Evolutionary conservation across 2,113 vertebrate species (phyloP), one percentile per base, ranked within the genome.

Genomic region (Tragelaphus strepsiceros): DNA sequence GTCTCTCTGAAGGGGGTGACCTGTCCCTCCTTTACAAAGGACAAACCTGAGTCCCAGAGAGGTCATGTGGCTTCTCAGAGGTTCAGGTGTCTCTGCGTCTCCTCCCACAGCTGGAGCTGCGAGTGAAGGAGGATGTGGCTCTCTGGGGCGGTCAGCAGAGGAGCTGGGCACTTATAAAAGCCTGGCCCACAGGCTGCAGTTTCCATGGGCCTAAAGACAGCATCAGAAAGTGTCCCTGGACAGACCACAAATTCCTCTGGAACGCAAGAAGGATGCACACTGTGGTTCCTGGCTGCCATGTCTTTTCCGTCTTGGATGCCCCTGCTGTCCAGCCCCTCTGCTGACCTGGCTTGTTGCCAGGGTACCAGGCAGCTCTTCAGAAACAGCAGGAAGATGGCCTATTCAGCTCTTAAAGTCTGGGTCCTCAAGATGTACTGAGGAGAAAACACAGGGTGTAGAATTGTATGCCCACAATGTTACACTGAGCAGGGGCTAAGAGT

Each of bases 241-340:
- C 28, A 19, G 32, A 26, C 24, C 56, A 43, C 51, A 54, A 4
- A 54, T 7, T 7, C 62, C 89, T 49, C 22, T 62, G 30, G n/a
- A 74, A 39, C 0, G 1, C 49, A 19, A 49, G 46, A 19, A 39
- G 59, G 35, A n/a, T 3, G 3, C 5, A 3, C 14, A 2, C 5
- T 0, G n/a, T 7, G 21, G 71, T 39, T 56, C 30, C 49, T 2
- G 32, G 35, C 61, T 16, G 28, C 43, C 5, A 0, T 24, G 24
- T 53, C 32, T 54, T 56, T 62, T 35, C 74, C 61, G 0, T 14
- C 22, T 1, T 11, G 35, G 11, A 90, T 28, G 12, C 10, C 53
- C 80, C 35, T 53, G 80, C 54, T 19, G 32, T n/a, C 5, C 71
- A 54, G 15, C 49, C 46, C 32, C 28, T 56, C 7, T 54, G 10